Evolutionary conservation across 2,888 invertebrate species (phyloP), one percentile per base, ranked within the genome.

Genomic region (Drosophila multiciliata): DNA sequence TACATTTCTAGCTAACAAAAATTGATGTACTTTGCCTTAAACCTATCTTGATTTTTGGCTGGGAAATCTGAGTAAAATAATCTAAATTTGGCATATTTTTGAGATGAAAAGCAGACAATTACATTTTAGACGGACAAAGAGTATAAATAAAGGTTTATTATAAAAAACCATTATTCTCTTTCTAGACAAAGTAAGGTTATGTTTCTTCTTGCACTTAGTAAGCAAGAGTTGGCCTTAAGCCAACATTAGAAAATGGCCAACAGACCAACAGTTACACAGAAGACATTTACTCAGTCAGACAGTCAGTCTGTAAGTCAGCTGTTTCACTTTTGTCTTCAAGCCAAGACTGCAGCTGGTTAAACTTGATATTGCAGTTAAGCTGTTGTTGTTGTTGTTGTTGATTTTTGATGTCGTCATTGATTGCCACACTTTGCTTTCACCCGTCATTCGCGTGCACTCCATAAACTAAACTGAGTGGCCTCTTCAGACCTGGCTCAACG

Each of bases 361-460:
- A 90, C 87, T 83, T 74, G 87, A 75, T 88, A 81, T 67, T 86
- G 86, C 83, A 80, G 83, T 78, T 67, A 71, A 6, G 17, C 15
- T 12, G 11, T 38, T 36, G 35, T 36, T 55, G 52, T 11, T 50
- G 32, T 29, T 42, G 26, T 36, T 55, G 33, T 48, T 49, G 48
- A 23, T 36, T 52, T 65, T 59, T 78, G 90, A 87, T 91, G 91
- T 90, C 90, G 91, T 91, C 90, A 90, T 86, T 82, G 91, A 89
- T 90, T 90, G 90, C 88, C 84, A 87, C 91, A 90, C 79, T 89
- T 89, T 86, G 82, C 81, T 88, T 89, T 90, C 90, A 89, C 81
- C 78, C 69, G 63, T 70, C 76, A 79, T 82, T 85, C 80, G 81
- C 76, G 60, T 80, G 83, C 73, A 79, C 73, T 75, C 70, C 53